Conservation (phyloP, 2,888 invertebrate genomes). For the Chrysolina americana region DNA sequence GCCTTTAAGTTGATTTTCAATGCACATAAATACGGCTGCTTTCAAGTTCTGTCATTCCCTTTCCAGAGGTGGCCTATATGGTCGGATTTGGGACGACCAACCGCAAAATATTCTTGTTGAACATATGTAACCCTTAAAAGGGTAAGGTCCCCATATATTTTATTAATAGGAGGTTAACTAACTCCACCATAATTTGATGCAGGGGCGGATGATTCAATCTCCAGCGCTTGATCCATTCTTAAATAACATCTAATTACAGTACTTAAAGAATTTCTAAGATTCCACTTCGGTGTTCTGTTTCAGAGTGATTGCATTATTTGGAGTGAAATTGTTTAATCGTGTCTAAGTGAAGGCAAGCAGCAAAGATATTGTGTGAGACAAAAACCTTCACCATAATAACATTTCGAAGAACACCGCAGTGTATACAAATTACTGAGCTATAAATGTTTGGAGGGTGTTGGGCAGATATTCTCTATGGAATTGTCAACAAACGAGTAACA, state of each 20-base stretch:
- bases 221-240: neutral
- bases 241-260: neutral
- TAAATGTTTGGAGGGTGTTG: too few relatives aligned
- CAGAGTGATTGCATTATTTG: too few relatives aligned
- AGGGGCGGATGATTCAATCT: conserved; percentile 21
- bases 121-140: conserved; percentile 36
- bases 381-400: too few relatives aligned
- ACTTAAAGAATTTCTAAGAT: neutral
- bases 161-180: conserved; percentile 27
- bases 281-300: too few relatives aligned
- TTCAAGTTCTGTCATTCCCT: conserved; percentile 35
- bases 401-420: too few relatives aligned
- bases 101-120: conserved; percentile 35
- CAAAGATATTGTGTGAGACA: too few relatives aligned
- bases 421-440: too few relatives aligned
- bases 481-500: too few relatives aligned
- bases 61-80: conserved; percentile 30
- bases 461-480: too few relatives aligned
- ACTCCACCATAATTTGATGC: neutral
- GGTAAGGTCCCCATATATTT: conserved; percentile 27
- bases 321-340: too few relatives aligned
- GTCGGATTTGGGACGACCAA: conserved; percentile 29
- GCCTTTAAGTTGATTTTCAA: conserved; percentile 26
- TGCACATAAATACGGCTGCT: conserved; percentile 36
- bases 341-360: too few relatives aligned